These are phyloP conservation scores for Serranus cabrilla DNA, from an alignment of 2,797 vertebrate genomes.

Conservation along the genomic window DNA sequence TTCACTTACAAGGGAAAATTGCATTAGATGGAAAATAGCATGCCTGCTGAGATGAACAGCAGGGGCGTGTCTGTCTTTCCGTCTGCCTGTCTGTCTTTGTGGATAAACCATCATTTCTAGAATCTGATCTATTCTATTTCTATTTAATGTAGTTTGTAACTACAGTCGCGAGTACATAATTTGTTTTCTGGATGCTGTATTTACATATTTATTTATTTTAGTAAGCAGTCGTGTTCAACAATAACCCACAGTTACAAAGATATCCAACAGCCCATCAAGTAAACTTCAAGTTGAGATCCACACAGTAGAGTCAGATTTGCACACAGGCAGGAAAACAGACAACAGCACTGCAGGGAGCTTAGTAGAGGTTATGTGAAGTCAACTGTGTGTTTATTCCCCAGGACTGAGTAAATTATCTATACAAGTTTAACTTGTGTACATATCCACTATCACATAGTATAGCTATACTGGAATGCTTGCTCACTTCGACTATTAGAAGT, in stretches of 20 bases:
- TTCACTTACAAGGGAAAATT: constrained; percentile 1
- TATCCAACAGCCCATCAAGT: constrained; percentile 3
- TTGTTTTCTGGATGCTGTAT: not conserved
- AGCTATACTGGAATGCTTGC: not conserved
- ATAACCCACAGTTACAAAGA: not conserved
- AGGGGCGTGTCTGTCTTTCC: not conserved
- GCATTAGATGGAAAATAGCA: constrained; percentile 1
- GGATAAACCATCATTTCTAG: not conserved
- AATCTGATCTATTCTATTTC: no score
- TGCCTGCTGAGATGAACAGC: not conserved
- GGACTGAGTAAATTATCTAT: not conserved
- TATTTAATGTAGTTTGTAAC: no score
- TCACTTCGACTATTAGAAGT: not conserved
- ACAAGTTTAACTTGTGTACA: not conserved
- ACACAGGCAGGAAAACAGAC: constrained; percentile 18
- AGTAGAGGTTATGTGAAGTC: constrained; percentile 3
- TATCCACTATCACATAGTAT: not conserved
- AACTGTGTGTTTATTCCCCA: not conserved
- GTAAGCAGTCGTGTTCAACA: constrained; percentile 11
- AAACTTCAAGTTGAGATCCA: constrained; percentile 10
- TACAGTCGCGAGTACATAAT: no score
- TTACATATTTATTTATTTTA: not conserved
- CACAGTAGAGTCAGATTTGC: not conserved
- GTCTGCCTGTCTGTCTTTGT: not conserved
- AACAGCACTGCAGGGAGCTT: not conserved